Evolutionary conservation across 1,140 invertebrate genomes (phyloP), one percentile per base, ranked within the genome.

Genomic region (Mycetomoellerius zeteki): DNA sequence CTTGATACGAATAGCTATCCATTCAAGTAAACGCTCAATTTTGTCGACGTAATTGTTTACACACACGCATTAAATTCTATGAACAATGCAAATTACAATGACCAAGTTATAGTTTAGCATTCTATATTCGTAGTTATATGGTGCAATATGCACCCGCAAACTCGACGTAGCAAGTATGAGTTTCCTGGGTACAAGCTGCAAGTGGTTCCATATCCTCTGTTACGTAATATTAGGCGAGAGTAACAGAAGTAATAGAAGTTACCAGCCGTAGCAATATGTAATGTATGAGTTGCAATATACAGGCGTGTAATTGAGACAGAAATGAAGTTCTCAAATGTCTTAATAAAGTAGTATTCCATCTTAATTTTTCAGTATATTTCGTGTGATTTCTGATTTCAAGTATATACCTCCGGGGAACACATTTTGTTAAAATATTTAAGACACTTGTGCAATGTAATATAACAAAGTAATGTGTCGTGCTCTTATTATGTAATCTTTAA

Each of bases 221-320:
- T 87, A 67, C 52, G 85, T 90, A 90, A 90, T 89, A 90, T 90
- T 89, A 84, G 76, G 43, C 64, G 88, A 87, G 89, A 78, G 88
- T 85, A 87, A 90, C 89, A 89, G 85, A 87, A 89, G 88, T 87
- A 89, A 89, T 89, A 84, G 78, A 90, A 90, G 85, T 89, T 84
- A 80, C 64, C 5, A 78, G 50, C 54, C 16, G 54, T 72, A 47
- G 27, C 71, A 60, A 73, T 62, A 78, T 86, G 60, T 85, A 88
- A 80, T 33, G 21, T 56, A 60, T 19, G 52, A n/a, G 7, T 72
- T 58, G 54, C 69, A 84, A 60, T 73, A 62, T 73, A 19, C 33
- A 71, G 19, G 19, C 30, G 21, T 60, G 16, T 33, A 84, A 84
- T 84, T 27, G 12, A 19, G 37, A 3, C 24, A 24, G 43, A 72